Evolutionary conservation across 2,797 vertebrate species (phyloP), one percentile per base, ranked within the genome.

Genomic region (Champsocephalus esox): DNA sequence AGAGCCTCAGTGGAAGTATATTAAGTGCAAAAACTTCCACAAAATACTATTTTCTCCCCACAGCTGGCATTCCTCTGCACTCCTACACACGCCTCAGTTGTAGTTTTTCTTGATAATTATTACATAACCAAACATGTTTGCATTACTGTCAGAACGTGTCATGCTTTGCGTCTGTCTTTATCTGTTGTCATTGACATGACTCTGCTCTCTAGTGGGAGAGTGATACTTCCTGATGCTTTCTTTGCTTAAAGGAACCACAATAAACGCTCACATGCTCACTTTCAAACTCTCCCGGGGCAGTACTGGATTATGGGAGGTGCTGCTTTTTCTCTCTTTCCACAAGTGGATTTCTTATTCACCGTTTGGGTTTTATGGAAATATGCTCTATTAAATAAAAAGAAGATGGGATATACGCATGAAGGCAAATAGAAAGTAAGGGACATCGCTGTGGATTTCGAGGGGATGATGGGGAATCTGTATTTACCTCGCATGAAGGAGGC

Each of bases 391-490:
- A 50, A 66, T 13, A 79, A 62, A 66, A 21, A 49, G 28, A 49
- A 12, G 19, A 57, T 28, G 13, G 38, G 19, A 49, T 86, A 66
- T 56, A 64, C 66, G 38, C 19, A 65, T 45, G 43, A 55, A 70
- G 45, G 19, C 54, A 16, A 24, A 17, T 12, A 24, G 21, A 66
- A 44, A 58, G 46, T 54, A 19, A 46, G 41, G 10, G 9, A 48
- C 46, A 28, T 24, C 60, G 62, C 71, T 79, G 63, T 69, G 75
- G 79, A 76, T 75, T 76, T 60, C 1, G 16, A 69, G 78, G 61
- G 78, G 70, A 48, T 78, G 69, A 80, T 76, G 72, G 72, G 46
- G 68, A 60, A 68, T 82, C 62, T 77, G 81, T 83, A 89, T 90
- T 88, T 86, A 57, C 75, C 77, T 52, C 66, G 50, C 70, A 73